Evolutionary conservation across 35 echinoderm and acorn worm genomes (phyloP), one percentile per base, ranked within the genome.

Genomic region (Acanthaster planci): DNA sequence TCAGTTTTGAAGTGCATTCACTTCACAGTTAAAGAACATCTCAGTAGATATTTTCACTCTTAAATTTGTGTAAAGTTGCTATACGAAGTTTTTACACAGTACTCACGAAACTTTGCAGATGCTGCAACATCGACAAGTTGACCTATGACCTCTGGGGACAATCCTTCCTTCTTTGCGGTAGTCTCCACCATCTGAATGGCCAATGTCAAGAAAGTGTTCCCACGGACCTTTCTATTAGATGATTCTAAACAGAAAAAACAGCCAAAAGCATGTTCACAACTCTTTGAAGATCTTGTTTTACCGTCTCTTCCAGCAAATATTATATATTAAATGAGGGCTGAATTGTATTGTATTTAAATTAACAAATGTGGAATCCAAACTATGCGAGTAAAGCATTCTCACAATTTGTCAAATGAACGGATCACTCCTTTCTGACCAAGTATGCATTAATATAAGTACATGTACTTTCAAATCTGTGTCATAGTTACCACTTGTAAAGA

Each of bases 31-130:
- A 52, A 53, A 52, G 10, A 12, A 81, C 8, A 19, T 19, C 40
- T 12, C 17, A 51, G 42, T 16, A 40, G 40, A 81, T 51, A 16
- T 52, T 44, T 8, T 55, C 52, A 21, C 40, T 52, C 8, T 52
- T 81, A 15, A 19, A 15, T 81, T 17, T 17, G 52, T 53, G 31
- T 54, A 10, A 81, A 18, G 9, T 32, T 77, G 10, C 12, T 32
- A 17, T 14, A 17, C 16, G 52, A 81, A 55, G 40, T 54, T n/a
- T n/a, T n/a, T n/a, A 50, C 7, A 8, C 16, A 19, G 76, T 38
- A 93, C 86, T 89, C 51, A 93, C 92, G 30, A 29, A 93, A 89
- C 53, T 77, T 50, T 40, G 55, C 60, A 77, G 68, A 83, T 22
- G 87, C 81, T 68, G 87, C 92, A 51, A 89, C 80, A 37, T 93